Evolutionary conservation across 2,797 vertebrate species (phyloP).

Genomic region (Pipistrellus kuhlii): DNA sequence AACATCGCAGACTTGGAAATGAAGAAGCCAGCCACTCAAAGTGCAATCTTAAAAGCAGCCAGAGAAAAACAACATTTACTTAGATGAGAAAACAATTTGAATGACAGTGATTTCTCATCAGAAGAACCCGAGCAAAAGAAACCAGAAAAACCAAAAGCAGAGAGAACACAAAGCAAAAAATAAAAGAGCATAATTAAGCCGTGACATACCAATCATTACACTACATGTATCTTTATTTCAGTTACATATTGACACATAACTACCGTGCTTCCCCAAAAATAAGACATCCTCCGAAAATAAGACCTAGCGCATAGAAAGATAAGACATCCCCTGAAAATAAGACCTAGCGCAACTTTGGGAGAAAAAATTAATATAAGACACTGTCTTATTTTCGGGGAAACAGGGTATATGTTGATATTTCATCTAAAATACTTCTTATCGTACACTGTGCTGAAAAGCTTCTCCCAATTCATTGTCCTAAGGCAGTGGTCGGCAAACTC

Average conservation of each 20-base stretch:
- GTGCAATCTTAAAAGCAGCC: not conserved
- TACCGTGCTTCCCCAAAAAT: not conserved
- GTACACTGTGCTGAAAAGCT: not conserved
- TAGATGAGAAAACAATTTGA: not conserved
- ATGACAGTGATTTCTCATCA: not conserved
- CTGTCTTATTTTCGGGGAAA: no score
- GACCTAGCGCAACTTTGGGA: no score
- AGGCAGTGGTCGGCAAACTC: not conserved
- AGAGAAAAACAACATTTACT: not conserved
- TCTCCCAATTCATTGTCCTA: no score
- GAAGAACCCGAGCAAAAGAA: not conserved
- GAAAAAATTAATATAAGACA: no score
- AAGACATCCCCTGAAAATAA: no score
- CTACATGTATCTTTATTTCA: not conserved
- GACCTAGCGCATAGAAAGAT: no score
- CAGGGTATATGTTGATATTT: not conserved
- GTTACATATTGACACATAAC: not conserved
- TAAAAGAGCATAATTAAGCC: not conserved
- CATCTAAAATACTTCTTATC: not conserved
- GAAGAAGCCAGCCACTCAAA: not conserved
- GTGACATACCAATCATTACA: not conserved
- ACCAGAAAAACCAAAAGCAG: not conserved
- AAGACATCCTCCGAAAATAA: no score
- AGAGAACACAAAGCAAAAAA: not conserved
- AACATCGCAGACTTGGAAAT: not conserved